A percentile compares a stretch with the other conserved stretches of the same genome.
Conservation (phyloP, 92 coral and sea anemone genomes). For the Phenganax stokvisi region DNA sequence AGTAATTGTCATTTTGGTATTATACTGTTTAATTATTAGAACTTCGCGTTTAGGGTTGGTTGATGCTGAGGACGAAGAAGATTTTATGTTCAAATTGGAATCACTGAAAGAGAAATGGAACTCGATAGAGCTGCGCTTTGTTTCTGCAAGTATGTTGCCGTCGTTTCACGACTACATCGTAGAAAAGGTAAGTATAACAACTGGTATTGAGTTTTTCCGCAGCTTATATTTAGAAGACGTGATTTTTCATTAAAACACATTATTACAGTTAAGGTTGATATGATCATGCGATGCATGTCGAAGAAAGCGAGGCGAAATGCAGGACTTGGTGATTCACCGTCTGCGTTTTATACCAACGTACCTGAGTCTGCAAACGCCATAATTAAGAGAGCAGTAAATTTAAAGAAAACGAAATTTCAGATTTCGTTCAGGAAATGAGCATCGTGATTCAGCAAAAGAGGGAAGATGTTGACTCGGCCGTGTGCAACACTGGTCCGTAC, state of each 20-base stretch:
- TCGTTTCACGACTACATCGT: conserved; percentile 38
- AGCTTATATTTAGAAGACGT: too few relatives aligned
- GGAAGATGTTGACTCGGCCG: not conserved
- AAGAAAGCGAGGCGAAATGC: not conserved
- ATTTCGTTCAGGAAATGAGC: not conserved
- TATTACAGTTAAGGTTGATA: not conserved
- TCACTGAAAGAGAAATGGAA: conserved; percentile 45
- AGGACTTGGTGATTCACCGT: not conserved
- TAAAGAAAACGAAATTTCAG: not conserved
- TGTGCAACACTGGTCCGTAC: not conserved
- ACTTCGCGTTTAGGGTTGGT: conserved; percentile 25
- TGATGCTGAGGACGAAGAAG: conserved; percentile 41
- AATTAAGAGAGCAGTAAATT: not conserved
- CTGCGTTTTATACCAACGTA: not conserved
- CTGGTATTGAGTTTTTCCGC: not conserved
- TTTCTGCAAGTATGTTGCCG: conserved; percentile 24
- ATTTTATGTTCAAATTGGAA: conserved; percentile 38
- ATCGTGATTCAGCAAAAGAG: not conserved
- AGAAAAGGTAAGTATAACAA: conserved; percentile 35
- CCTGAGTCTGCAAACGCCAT: conserved; percentile 2
- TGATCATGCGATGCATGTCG: conserved; percentile 18
- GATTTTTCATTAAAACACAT: too few relatives aligned
- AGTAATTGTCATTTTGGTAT: not conserved
- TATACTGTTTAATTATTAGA: not conserved
- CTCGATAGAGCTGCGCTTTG: conserved; percentile 23